phyloP scores from a whole-genome alignment of 2,113 vertebrate species.

The Psilopsiagon aurifrons region DNA sequence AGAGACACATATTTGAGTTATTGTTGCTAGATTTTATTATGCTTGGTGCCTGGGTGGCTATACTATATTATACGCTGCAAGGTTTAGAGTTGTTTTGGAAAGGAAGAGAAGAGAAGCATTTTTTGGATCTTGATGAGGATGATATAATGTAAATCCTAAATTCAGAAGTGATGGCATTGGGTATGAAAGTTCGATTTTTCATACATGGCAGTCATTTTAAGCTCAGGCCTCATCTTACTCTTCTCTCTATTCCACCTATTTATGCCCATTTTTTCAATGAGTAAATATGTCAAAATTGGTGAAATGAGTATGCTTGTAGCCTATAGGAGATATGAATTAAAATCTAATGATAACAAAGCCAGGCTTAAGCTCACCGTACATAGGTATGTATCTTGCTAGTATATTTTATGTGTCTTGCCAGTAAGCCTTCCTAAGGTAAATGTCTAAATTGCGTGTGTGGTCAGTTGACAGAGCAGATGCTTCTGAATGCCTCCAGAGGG shows the following conservation, averaged over 20 bases:
- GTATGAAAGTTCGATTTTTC: constrained; percentile 24
- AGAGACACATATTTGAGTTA: constrained; percentile 66
- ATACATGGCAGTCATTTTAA: constrained; percentile 15
- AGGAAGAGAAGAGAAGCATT: background rate
- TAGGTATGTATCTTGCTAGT: background rate
- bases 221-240: constrained; percentile 11
- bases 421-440: background rate
- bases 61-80: constrained; percentile 63
- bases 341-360: background rate
- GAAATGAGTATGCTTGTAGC: background rate
- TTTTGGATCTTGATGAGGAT: constrained; percentile 37
- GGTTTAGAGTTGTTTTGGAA: constrained; percentile 49
- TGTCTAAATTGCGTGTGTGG: background rate
- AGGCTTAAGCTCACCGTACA: background rate
- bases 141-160: constrained; percentile 64
- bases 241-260: background rate
- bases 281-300: background rate
- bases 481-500: background rate
- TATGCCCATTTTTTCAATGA: background rate
- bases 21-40: constrained; percentile 68
- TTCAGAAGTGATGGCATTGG: constrained; percentile 39
- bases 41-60: constrained; percentile 55
- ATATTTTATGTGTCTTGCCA: background rate
- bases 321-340: background rate
- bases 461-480: background rate